Evolutionary conservation across 2,113 vertebrate species (phyloP).

Genomic region (Cottus gobio): DNA sequence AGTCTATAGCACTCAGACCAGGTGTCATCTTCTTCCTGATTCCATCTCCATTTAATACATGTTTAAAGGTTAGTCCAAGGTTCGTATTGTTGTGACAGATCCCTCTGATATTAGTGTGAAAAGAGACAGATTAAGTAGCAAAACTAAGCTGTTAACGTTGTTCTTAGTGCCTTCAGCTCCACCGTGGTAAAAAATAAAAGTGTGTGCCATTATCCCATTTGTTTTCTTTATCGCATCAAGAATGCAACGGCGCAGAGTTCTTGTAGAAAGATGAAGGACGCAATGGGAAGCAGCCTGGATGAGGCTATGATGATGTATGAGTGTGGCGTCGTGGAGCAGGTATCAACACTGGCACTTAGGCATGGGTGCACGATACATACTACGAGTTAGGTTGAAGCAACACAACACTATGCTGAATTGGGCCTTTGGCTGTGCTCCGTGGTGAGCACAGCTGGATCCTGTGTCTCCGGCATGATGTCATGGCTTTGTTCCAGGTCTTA

Average conservation of each 20-base stretch:
- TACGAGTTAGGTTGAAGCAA: not conserved
- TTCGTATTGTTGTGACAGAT: not conserved
- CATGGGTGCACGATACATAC: too few species aligned
- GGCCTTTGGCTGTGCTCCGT: not conserved
- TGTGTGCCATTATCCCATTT: not conserved
- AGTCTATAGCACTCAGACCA: not conserved
- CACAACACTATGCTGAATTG: not conserved
- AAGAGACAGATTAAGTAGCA: not conserved
- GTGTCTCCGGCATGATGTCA: conserved; percentile 46
- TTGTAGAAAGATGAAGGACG: not conserved
- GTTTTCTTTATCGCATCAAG: not conserved
- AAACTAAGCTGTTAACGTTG: not conserved
- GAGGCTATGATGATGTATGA: not conserved
- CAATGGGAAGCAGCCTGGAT: not conserved
- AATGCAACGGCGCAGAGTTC: not conserved
- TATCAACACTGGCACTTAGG: not conserved
- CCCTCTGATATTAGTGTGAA: not conserved
- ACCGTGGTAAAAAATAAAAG: not conserved
- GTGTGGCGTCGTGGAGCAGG: not conserved
- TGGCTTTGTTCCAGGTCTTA: conserved; percentile 33
- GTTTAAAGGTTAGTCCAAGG: not conserved
- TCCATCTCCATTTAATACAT: not conserved
- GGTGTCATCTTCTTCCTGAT: not conserved
- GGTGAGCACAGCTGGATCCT: not conserved
- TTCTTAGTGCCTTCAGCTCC: not conserved